These are phyloP conservation scores for Baronia brevicornis DNA, from an alignment of 2,888 invertebrate genomes.

Conservation along the genomic window DNA sequence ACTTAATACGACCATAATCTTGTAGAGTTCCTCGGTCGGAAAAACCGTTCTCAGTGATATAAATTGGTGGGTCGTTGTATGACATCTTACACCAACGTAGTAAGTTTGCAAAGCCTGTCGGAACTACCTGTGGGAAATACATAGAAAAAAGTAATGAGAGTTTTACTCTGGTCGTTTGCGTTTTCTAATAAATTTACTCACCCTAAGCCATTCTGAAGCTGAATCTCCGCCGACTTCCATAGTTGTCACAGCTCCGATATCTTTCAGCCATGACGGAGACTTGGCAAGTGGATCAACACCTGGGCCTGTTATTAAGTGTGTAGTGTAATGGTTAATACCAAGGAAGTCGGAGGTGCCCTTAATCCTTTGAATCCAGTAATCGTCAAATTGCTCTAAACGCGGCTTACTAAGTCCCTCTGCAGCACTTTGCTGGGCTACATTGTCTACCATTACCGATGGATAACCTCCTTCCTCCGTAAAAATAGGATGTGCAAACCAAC, in stretches of 20 bases:
- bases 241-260: slow-evolving; percentile 60
- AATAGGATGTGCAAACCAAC: slow-evolving; percentile 73
- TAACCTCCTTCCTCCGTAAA: slow-evolving; percentile 68
- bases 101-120: slow-evolving; percentile 76
- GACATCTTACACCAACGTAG: slow-evolving; percentile 75
- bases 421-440: slow-evolving; percentile 54
- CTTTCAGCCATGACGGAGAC: slow-evolving; percentile 67
- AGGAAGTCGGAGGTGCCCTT: slow-evolving; percentile 68
- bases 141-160: neutral
- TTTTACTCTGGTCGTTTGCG: too few species aligned
- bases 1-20: slow-evolving; percentile 69
- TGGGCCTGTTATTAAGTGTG: slow-evolving; percentile 55
- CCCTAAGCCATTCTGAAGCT: slow-evolving; percentile 68
- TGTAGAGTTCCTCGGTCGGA: slow-evolving; percentile 65
- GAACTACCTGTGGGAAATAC: slow-evolving; percentile 59
- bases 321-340: slow-evolving; percentile 71
- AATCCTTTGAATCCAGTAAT: slow-evolving; percentile 61
- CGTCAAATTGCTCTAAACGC: slow-evolving; percentile 62
- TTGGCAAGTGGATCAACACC: slow-evolving; percentile 59
- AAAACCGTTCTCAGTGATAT: slow-evolving; percentile 78
- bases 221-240: slow-evolving; percentile 64
- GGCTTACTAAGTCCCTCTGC: slow-evolving; percentile 54
- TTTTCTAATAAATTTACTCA: slow-evolving; percentile 25
- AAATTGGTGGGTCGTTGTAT: slow-evolving; percentile 74
- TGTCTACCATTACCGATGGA: slow-evolving; percentile 62